These are phyloP conservation scores for Peromyscus leucopus DNA, from an alignment of 2,113 vertebrate genomes.

Conservation along the genomic window DNA sequence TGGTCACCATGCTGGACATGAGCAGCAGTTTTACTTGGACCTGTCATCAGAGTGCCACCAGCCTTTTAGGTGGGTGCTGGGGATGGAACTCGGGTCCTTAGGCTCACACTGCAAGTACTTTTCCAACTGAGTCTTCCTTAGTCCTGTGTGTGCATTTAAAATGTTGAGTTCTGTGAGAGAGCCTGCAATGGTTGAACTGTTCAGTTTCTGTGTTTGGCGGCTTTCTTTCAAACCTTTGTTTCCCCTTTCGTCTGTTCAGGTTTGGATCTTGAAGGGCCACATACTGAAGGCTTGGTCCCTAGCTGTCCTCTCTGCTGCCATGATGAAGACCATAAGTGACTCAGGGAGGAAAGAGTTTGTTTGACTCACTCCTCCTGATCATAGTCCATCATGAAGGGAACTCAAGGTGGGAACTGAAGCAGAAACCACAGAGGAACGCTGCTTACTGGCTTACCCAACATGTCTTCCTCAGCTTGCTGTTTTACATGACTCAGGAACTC, in stretches of 20 bases:
- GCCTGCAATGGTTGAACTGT: not conserved
- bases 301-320: not conserved
- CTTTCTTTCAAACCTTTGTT: not conserved
- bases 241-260: not conserved
- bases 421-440: not conserved
- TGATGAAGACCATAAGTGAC: not conserved
- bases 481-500: not conserved
- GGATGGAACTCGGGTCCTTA: not conserved
- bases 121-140: not conserved
- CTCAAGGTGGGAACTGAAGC: not conserved
- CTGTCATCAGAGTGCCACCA: not conserved
- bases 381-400: not conserved
- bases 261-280: not conserved
- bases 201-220: not conserved
- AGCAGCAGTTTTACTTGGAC: not conserved
- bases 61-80: not conserved
- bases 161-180: not conserved
- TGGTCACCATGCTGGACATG: not conserved
- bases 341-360: not conserved
- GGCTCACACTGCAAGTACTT: not conserved
- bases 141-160: not conserved
- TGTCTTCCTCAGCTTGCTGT: not conserved
- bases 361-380: not conserved
- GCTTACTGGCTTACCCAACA: not conserved
- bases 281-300: not conserved